Evolutionary conservation across 92 coral and sea anemone species (phyloP).

Genomic region (Parazoanthus darwini): DNA sequence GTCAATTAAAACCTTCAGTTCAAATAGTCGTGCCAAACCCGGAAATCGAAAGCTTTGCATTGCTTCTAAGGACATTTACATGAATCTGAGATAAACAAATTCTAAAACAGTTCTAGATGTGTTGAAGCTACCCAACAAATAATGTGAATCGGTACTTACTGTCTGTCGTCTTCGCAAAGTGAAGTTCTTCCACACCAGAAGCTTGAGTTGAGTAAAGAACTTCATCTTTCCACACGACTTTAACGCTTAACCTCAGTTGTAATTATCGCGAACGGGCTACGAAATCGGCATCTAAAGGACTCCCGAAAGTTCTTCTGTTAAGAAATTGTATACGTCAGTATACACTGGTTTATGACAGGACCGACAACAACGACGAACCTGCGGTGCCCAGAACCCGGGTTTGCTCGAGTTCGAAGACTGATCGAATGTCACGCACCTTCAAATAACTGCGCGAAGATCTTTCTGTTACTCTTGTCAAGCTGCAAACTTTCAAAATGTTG

Average conservation of each 20-base stretch:
- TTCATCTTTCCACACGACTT: conserved; percentile 51
- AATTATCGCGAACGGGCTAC: background rate
- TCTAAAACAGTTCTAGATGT: background rate
- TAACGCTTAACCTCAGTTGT: background rate
- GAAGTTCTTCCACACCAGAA: conserved; percentile 91
- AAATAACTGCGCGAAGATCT: conserved; percentile 68
- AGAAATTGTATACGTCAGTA: no score
- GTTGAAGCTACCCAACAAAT: background rate
- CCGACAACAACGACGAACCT: no score
- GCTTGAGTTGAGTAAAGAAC: conserved; percentile 72
- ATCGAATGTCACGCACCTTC: no score
- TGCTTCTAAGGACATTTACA: no score
- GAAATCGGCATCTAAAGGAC: background rate
- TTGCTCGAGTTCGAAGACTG: no score
- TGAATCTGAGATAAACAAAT: background rate
- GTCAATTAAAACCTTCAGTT: no score
- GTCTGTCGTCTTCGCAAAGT: conserved; percentile 88
- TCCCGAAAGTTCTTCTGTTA: background rate
- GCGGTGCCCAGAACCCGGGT: no score
- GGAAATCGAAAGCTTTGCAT: background rate
- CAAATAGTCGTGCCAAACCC: background rate
- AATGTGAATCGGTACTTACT: conserved; percentile 51
- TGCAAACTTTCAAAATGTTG: no score
- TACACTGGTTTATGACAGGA: background rate
- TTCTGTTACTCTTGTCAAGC: background rate